A percentile compares a stretch with the other conserved stretches of the same genome.
Conservation (phyloP, 2,797 vertebrate genomes). For the Capromys pilorides region DNA sequence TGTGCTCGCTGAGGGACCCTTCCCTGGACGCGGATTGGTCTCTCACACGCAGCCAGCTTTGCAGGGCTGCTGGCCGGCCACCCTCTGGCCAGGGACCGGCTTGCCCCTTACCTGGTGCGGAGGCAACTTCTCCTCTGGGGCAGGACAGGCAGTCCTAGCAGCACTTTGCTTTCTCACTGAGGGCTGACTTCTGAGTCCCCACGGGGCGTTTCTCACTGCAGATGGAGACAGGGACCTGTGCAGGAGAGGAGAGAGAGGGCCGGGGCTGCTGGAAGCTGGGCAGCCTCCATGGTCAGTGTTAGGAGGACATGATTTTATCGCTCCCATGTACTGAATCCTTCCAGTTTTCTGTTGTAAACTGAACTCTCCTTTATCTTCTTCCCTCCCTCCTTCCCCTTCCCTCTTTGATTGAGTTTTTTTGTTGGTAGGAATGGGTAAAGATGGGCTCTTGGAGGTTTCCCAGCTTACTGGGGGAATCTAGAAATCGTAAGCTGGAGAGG, state of each 20-base stretch:
- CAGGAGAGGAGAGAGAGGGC: rapidly evolving
- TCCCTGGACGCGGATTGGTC: not conserved
- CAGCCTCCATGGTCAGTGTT: not conserved
- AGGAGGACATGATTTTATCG: not conserved
- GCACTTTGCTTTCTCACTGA: not conserved
- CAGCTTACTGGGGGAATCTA: not conserved
- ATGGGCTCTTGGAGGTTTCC: not conserved
- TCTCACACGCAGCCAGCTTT: not conserved
- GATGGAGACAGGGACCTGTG: not conserved
- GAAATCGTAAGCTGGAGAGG: not conserved
- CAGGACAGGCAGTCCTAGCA: not conserved
- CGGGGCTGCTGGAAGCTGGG: not conserved
- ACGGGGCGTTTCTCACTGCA: not conserved
- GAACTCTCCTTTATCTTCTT: not conserved
- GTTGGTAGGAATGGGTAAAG: not conserved
- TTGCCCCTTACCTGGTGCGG: not conserved
- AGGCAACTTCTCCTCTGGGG: not conserved
- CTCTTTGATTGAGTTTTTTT: no score
- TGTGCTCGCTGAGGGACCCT: not conserved
- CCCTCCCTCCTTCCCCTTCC: not conserved
- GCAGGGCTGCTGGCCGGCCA: not conserved
- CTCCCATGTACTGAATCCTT: not conserved
- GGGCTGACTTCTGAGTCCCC: not conserved
- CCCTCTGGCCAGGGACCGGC: no score
- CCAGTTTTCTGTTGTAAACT: not conserved